These are phyloP conservation scores for Oenanthe melanoleuca DNA, from an alignment of 2,113 vertebrate species.

Conservation along the genomic window DNA sequence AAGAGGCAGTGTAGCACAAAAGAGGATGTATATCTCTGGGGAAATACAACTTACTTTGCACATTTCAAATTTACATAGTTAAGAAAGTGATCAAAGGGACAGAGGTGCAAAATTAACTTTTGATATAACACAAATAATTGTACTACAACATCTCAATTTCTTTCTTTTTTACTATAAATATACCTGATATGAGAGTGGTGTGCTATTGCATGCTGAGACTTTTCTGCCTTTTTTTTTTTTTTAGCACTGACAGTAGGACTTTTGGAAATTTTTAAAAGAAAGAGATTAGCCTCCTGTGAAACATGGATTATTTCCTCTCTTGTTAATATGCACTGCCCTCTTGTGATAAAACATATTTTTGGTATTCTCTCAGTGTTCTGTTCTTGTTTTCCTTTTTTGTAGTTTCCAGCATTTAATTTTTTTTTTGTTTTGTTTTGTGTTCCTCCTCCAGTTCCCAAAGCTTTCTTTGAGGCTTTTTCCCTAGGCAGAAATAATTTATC, in stretches of 20 bases:
- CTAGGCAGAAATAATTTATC: neutral
- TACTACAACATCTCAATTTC: neutral
- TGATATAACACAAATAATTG: neutral
- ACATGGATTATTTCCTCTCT: neutral
- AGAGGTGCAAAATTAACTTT: neutral
- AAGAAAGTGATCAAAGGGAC: neutral
- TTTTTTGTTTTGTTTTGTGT: neutral
- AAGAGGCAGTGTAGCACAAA: neutral
- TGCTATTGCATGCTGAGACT: accelerated
- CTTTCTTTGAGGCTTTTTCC: neutral
- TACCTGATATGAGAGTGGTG: neutral
- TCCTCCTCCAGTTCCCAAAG: neutral
- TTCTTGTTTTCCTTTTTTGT: neutral
- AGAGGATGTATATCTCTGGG: neutral
- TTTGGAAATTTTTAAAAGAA: neutral
- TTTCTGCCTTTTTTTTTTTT: neutral
- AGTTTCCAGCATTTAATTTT: neutral
- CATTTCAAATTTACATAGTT: neutral
- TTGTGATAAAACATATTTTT: constrained; percentile 15
- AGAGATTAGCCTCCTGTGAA: neutral
- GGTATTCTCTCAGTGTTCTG: neutral
- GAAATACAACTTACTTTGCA: neutral
- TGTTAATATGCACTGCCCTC: constrained; percentile 53
- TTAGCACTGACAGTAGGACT: neutral
- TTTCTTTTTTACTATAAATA: neutral